Evolutionary conservation across 2,113 vertebrate species (phyloP).

Genomic region (Mionectes macconnelli): DNA sequence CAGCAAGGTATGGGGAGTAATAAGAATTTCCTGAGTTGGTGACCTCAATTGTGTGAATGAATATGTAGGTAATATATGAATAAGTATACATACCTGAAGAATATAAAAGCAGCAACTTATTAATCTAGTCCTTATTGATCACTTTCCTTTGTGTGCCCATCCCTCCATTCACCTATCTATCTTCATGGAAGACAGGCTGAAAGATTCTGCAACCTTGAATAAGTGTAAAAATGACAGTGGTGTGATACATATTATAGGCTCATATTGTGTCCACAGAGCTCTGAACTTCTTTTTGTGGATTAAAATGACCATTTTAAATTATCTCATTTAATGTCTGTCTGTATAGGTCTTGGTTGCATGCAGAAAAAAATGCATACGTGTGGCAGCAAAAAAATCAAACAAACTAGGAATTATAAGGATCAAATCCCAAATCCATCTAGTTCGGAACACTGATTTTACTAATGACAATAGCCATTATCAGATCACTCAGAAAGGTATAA

Average conservation of each 20-base stretch:
- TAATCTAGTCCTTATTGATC: background rate
- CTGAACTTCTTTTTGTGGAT: background rate
- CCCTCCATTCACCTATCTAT: background rate
- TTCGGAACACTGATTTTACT: background rate
- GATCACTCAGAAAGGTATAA: background rate
- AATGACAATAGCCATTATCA: background rate
- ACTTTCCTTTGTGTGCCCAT: background rate
- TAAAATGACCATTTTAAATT: background rate
- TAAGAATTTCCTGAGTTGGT: background rate
- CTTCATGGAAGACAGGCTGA: background rate
- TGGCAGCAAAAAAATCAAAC: background rate
- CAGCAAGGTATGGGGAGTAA: background rate
- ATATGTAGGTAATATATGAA: too few species aligned
- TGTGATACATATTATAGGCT: background rate
- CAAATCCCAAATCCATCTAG: background rate
- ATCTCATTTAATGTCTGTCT: background rate
- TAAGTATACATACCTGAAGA: background rate
- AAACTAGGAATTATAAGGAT: background rate
- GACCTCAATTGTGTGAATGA: background rate
- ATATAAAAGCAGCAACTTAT: background rate
- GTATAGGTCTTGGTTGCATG: background rate
- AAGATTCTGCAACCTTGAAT: background rate
- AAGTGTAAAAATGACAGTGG: background rate
- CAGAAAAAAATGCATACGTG: background rate
- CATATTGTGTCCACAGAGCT: background rate